phyloP scores from a whole-genome alignment of 1,140 invertebrate genomes.

The Amyelois transitella region DNA sequence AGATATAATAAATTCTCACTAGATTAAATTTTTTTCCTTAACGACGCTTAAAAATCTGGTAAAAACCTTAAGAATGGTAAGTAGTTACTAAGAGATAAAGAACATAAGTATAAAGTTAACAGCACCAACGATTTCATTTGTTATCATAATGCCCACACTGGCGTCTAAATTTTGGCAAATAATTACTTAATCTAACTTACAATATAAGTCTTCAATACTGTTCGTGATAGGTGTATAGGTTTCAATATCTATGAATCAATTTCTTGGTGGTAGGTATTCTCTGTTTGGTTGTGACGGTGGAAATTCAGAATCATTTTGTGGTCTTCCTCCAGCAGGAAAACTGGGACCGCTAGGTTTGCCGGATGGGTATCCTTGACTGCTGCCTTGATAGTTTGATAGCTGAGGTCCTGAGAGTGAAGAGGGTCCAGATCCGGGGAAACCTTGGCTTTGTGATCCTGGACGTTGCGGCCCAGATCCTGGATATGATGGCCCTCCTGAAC shows the following conservation, averaged over 20 bases:
- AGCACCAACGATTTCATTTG: slow-evolving; percentile 56
- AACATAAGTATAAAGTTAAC: slow-evolving; percentile 6
- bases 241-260: slow-evolving; percentile 26
- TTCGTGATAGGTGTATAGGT: slow-evolving; percentile 3
- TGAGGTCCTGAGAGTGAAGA: not conserved
- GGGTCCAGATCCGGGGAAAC: slow-evolving; percentile 40
- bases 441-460: slow-evolving; percentile 61
- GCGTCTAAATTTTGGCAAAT: slow-evolving; percentile 10
- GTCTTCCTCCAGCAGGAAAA: slow-evolving; percentile 41
- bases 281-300: slow-evolving; percentile 64
- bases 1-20: not conserved
- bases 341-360: slow-evolving; percentile 62
- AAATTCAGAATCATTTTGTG: slow-evolving; percentile 12
- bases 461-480: slow-evolving; percentile 75
- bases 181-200: not conserved
- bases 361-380: slow-evolving; percentile 58
- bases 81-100: not conserved
- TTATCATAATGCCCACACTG: slow-evolving; percentile 32
- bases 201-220: slow-evolving; percentile 24
- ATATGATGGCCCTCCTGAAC: slow-evolving; percentile 63
- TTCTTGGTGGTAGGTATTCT: slow-evolving; percentile 76
- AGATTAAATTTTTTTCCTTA: not conserved
- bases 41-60: not conserved
- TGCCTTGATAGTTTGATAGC: slow-evolving; percentile 8
- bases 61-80: not conserved